Evolutionary conservation across 1,140 invertebrate species (phyloP).

Genomic region (Leptinotarsa undecemlineata): DNA sequence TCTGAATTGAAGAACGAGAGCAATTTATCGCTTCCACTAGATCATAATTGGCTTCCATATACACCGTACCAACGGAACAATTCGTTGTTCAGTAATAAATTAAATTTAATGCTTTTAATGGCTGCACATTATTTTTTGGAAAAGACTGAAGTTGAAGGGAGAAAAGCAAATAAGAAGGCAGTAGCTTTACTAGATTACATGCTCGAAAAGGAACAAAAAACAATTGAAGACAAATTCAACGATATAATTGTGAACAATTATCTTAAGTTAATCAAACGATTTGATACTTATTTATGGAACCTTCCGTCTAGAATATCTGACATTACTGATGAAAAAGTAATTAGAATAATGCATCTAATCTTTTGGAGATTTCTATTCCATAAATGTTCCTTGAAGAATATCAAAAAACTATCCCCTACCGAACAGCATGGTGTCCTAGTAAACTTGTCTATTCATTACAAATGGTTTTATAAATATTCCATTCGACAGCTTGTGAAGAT

Average conservation of each 20-base stretch:
- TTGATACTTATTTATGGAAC: slow-evolving; percentile 37
- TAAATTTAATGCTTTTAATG: slow-evolving; percentile 33
- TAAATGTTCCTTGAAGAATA: slow-evolving; percentile 28
- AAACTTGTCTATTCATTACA: slow-evolving; percentile 58
- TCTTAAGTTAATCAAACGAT: slow-evolving; percentile 37
- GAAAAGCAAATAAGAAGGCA: slow-evolving; percentile 16
- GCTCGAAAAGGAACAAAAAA: slow-evolving; percentile 41
- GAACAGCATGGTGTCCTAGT: slow-evolving; percentile 8
- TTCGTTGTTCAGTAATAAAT: slow-evolving; percentile 31
- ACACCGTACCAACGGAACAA: slow-evolving; percentile 24
- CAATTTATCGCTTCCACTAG: slow-evolving; percentile 28
- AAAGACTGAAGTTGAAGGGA: slow-evolving; percentile 12
- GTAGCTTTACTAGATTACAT: slow-evolving; percentile 41
- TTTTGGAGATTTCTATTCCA: slow-evolving; percentile 43
- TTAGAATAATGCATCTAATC: slow-evolving; percentile 37
- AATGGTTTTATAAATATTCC: slow-evolving; percentile 62
- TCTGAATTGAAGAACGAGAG: background rate
- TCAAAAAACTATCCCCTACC: slow-evolving; percentile 20
- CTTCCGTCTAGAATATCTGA: background rate
- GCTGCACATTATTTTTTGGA: slow-evolving; percentile 22
- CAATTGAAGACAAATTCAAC: slow-evolving; percentile 45
- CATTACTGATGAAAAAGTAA: slow-evolving; percentile 31
- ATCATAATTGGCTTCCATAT: slow-evolving; percentile 43
- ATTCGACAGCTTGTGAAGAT: slow-evolving; percentile 51
- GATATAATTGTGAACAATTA: slow-evolving; percentile 43